Evolutionary conservation across 2,888 invertebrate species (phyloP), one percentile per base, ranked within the genome.

Genomic region (Carcina quercana): DNA sequence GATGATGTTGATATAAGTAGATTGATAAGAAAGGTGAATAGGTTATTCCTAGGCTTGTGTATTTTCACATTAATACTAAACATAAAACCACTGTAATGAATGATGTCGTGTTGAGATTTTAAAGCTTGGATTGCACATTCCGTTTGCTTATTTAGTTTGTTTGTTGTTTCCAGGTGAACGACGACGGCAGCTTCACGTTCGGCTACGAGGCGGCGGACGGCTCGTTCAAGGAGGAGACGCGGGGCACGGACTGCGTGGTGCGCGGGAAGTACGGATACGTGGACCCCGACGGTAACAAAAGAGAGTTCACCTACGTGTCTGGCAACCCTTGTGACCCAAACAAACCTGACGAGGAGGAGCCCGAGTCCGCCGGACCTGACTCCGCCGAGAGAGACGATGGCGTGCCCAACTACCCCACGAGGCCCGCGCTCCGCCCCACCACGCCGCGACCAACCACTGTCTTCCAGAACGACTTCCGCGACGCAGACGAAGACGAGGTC

Each of bases 261-360:
- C 87, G 93, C 37, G 94, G 94, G 31, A 94, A 94, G 67, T 94
- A 94, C 68, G 94, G 94, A 13, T 94, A 94, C 78, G 84, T 94
- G 7, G 94, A 94, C 71, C 94, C 94, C 0, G 93, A 93, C 42
- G 94, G 94, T 47, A 92, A 93, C 75, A 92, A 92, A 57, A 76
- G 94, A 45, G 94, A 94, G 68, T 94, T 94, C 73, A 92, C 92
- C 3, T 94, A 94, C 71, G 93, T 93, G 0, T 92, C 92, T 13
- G 94, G 94, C 12, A 93, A 94, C 64, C 93, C 93, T 1, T 94
- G 94, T 60, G 93, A 94, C 59, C 93, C 93, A 5, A 93, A 93
- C 69, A 91, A 91, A n/a, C 90, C 90, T 0, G 87, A 89, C 42
- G 88, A 89, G 11, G 89, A 91, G 11, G 78, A 78, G n/a, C 86